Evolutionary conservation across 2,888 invertebrate species (phyloP), one percentile per base, ranked within the genome.

Genomic region (Melinaea marsaeus): DNA sequence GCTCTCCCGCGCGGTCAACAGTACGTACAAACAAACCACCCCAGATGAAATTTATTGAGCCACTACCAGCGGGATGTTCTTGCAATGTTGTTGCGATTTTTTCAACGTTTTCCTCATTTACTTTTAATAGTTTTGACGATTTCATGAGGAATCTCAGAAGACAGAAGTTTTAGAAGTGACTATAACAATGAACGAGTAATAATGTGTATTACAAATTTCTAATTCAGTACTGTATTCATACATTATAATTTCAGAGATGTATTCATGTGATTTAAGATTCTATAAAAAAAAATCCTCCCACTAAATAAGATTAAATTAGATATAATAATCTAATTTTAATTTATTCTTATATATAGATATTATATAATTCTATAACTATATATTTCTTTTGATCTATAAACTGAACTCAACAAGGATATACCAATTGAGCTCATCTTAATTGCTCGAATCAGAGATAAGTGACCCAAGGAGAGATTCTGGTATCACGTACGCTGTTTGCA

Each of bases 21-120:
- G 77, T 75, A 79, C 79, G 58, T 57, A 81, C 80, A 84, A 84
- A 84, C 82, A 84, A 70, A 71, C 76, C 75, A 69, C 76, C 78
- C 79, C 73, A 75, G 78, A 76, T 78, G 75, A 80, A 81, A 80
- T 81, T 81, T 83, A 81, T 80, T 79, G 79, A 76, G 74, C 78
- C 75, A 77, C 74, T 69, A 69, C 71, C 69, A 64, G 64, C 57
- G 60, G 63, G 64, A 71, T 65, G 66, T 70, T 67, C 42, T 46
- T 22, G 51, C 42, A 42, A 57, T 42, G 37, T 42, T 37, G 56
- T 42, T 57, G 22, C 3, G 32, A 57, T 42, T 57, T 57, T 37
- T 57, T 42, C 13, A 9, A 57, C 4, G 7, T 37, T 22, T 57
- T 57, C 42, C 9, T 57, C 13, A 22, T 57, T 42, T 13, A 42